Conservation (phyloP, 2,888 invertebrate species). For the Agapostemon virescens region DNA sequence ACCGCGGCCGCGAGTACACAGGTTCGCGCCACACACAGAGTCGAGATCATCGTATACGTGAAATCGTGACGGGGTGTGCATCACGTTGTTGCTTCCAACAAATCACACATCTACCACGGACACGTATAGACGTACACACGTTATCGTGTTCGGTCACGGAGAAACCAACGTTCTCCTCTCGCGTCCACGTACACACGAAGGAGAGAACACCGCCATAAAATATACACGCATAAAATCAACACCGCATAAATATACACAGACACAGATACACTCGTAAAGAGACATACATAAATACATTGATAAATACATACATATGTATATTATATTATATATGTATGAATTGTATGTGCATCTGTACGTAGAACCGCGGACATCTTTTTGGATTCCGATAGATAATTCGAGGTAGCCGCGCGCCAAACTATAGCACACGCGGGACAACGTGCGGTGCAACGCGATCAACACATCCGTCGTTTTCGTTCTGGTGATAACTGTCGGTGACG, state of each 20-base stretch:
- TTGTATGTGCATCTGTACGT: neutral
- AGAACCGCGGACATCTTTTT: constrained; percentile 11
- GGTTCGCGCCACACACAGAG: constrained; percentile 41
- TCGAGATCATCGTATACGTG: constrained; percentile 47
- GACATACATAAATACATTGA: too few relatives aligned
- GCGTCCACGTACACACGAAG: neutral
- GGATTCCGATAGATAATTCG: neutral
- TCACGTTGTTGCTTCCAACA: neutral
- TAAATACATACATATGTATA: neutral
- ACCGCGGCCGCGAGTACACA: constrained; percentile 24
- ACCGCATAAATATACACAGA: neutral
- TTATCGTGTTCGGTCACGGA: too few relatives aligned
- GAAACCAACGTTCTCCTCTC: neutral
- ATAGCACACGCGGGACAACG: constrained; percentile 6
- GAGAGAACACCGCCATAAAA: neutral
- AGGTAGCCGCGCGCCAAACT: neutral
- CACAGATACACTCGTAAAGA: neutral
- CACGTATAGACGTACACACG: constrained; percentile 18
- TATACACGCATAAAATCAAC: too few relatives aligned
- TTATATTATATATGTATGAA: neutral
- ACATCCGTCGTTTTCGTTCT: constrained; percentile 24
- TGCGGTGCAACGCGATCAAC: constrained; percentile 26
- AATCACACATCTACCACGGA: neutral
- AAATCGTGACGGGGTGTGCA: constrained; percentile 26
- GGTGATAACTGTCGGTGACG: constrained; percentile 3